Percentiles rank a stretch among this genome's conserved stretches.
Conservation (phyloP, 2,797 vertebrate species). For the Sebastes wilsoni region DNA sequence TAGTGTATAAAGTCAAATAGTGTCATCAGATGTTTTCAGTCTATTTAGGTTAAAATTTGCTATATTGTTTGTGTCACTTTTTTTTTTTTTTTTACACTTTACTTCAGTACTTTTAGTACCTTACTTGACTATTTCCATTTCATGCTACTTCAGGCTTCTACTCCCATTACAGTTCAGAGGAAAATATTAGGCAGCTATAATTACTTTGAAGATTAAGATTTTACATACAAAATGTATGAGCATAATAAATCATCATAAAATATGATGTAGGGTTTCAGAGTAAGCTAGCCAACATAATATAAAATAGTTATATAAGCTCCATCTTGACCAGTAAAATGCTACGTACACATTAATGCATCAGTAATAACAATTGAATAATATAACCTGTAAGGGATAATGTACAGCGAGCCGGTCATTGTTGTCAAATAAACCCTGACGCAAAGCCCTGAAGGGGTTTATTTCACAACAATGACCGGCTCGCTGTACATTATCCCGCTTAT, state of each 20-base stretch:
- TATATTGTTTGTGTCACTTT: not conserved
- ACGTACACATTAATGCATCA: not conserved
- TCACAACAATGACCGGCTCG: too few species aligned
- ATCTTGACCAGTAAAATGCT: not conserved
- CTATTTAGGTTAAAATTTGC: not conserved
- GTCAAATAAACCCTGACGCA: too few species aligned
- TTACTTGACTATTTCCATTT: not conserved
- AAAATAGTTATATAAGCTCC: not conserved
- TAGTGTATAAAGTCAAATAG: not conserved
- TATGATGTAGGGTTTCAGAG: not conserved
- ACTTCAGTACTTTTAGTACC: not conserved
- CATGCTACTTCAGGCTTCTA: not conserved
- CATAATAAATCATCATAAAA: not conserved
- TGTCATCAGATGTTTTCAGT: not conserved
- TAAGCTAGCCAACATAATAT: not conserved
- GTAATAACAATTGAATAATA: not conserved
- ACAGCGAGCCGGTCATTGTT: too few species aligned
- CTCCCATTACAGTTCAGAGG: too few species aligned
- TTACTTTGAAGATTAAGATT: not conserved
- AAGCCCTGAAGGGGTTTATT: too few species aligned
- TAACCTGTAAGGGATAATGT: not conserved
- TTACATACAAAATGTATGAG: not conserved
- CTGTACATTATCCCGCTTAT: too few species aligned
- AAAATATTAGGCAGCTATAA: not conserved
- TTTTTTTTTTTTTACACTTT: not conserved